These are phyloP conservation scores for Fissipunctia ypsillon DNA, from an alignment of 2,888 invertebrate species.

Conservation along the genomic window DNA sequence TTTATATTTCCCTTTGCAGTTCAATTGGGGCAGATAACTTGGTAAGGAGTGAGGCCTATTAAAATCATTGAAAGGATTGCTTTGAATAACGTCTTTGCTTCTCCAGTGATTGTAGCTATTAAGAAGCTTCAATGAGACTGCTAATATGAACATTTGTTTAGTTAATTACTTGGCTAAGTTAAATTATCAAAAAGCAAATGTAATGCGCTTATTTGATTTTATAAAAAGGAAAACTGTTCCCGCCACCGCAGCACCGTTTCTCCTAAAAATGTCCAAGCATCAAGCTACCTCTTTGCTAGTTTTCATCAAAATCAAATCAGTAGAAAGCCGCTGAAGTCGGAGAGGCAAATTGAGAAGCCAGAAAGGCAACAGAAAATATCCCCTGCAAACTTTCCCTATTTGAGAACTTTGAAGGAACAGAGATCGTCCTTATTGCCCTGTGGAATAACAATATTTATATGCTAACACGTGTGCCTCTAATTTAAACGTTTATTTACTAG, in stretches of 20 bases:
- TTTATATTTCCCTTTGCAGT: neutral
- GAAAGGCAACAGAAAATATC: too few species aligned
- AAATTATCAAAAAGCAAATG: too few species aligned
- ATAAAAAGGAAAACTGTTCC: neutral
- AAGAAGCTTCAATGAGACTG: neutral
- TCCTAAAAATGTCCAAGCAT: neutral
- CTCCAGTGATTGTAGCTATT: neutral
- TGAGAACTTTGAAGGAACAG: neutral
- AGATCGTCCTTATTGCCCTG: neutral
- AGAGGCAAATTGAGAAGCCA: neutral
- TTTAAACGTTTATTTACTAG: constrained; percentile 33
- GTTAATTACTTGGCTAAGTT: neutral
- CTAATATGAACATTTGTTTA: neutral
- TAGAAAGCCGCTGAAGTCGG: neutral
- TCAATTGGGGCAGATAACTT: neutral
- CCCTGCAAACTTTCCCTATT: neutral
- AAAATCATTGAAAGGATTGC: neutral
- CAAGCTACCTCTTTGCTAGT: neutral
- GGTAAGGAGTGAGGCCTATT: too few species aligned
- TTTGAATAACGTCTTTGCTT: neutral
- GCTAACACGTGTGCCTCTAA: neutral
- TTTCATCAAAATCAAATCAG: neutral
- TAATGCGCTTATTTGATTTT: too few species aligned
- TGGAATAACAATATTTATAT: neutral
- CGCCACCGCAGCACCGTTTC: neutral